Evolutionary conservation across 2,888 invertebrate species (phyloP).

Genomic region (Tanypteryx hageni): DNA sequence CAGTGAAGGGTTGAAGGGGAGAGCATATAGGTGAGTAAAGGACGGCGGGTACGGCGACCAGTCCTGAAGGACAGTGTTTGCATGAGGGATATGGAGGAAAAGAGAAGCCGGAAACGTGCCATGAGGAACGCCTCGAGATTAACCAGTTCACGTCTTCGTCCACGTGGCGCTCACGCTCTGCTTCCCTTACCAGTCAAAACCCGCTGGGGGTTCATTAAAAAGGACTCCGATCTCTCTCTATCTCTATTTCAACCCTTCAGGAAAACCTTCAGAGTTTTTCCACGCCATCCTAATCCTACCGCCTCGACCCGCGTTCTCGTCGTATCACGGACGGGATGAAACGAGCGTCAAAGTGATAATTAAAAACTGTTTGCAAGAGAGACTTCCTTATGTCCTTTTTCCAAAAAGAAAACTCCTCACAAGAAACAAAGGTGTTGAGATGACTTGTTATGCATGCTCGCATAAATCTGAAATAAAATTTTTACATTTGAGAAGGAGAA

Average conservation of each 20-base stretch:
- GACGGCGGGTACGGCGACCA: not conserved
- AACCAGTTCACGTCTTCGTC: not conserved
- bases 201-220: not conserved
- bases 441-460: too few relatives aligned
- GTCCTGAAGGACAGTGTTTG: not conserved
- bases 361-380: slow-evolving; percentile 10
- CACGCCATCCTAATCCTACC: not conserved
- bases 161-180: not conserved
- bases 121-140: not conserved
- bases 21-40: too few relatives aligned
- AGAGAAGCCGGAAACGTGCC: not conserved
- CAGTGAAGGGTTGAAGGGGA: too few relatives aligned
- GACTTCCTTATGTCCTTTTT: not conserved
- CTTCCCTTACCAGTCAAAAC: not conserved
- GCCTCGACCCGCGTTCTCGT: not conserved
- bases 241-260: not conserved
- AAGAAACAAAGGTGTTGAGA: too few relatives aligned
- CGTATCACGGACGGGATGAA: not conserved
- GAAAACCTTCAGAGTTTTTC: slow-evolving; percentile 11
- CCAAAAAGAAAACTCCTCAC: too few relatives aligned
- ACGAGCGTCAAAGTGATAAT: not conserved
- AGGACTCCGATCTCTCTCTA: too few relatives aligned
- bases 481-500: too few relatives aligned
- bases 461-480: too few relatives aligned
- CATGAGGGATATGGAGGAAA: not conserved